Evolutionary conservation across 2,797 vertebrate species (phyloP).

Genomic region (Alosa sapidissima): DNA sequence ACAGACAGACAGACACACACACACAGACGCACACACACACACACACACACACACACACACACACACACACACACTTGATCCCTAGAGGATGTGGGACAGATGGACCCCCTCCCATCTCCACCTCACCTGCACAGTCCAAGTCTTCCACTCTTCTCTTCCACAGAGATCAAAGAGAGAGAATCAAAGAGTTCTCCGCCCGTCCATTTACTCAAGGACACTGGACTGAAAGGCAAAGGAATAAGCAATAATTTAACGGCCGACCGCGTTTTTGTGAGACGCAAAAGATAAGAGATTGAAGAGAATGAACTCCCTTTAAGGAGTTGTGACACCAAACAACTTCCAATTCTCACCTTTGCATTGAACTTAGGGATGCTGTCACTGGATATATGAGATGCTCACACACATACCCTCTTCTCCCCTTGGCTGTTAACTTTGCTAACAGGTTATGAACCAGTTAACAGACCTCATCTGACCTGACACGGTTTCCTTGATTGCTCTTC

Average conservation of each 20-base stretch:
- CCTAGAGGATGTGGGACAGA: background rate
- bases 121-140: background rate
- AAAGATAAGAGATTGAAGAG: background rate
- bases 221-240: background rate
- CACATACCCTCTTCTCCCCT: background rate
- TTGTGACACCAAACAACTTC: background rate
- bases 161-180: background rate
- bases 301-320: constrained; percentile 15
- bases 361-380: background rate
- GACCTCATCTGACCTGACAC: background rate
- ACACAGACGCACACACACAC: constrained; percentile 9
- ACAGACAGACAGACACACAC: background rate
- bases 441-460: background rate
- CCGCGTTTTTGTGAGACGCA: background rate
- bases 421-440: background rate
- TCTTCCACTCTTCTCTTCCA: background rate
- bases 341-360: background rate
- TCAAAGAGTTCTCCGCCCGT: background rate
- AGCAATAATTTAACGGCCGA: constrained; percentile 7
- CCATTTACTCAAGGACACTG: background rate
- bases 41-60: constrained; percentile 5
- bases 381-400: background rate
- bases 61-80: constrained; percentile 1
- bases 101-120: background rate
- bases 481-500: background rate